Evolutionary conservation across 2,888 invertebrate genomes (phyloP).

Genomic region (Drosophila gaucha): DNA sequence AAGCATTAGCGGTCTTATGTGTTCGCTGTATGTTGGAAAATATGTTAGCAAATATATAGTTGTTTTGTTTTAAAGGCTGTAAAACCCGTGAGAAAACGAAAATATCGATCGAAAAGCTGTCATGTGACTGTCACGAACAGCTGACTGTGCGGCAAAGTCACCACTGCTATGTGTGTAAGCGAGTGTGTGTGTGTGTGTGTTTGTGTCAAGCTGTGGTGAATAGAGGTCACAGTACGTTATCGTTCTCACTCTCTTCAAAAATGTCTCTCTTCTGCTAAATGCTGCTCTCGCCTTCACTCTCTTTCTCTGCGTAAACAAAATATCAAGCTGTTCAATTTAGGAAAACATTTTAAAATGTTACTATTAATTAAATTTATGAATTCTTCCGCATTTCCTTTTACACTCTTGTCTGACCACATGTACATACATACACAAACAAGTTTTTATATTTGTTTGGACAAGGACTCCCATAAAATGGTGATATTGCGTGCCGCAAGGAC

Average conservation of each 20-base stretch:
- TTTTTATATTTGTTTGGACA: conserved; percentile 26
- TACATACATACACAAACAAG: not conserved
- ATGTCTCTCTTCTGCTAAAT: conserved; percentile 5
- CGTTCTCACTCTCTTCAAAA: conserved; percentile 18
- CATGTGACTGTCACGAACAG: conserved; percentile 85
- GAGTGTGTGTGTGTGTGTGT: conserved; percentile 39
- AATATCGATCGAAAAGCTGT: conserved; percentile 84
- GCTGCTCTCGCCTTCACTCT: conserved; percentile 2
- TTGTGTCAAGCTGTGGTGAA: conserved; percentile 48
- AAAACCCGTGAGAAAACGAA: conserved; percentile 82
- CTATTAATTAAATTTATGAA: conserved; percentile 34
- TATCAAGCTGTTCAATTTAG: conserved; percentile 34
- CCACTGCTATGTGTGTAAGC: conserved; percentile 53
- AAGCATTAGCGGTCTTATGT: not conserved
- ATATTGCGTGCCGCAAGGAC: conserved; percentile 69
- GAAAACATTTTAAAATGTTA: conserved; percentile 34
- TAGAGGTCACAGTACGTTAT: conserved; percentile 7
- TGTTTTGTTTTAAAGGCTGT: conserved; percentile 54
- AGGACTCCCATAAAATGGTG: conserved; percentile 65
- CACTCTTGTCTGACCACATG: not conserved
- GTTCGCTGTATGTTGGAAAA: conserved; percentile 37
- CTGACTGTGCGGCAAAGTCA: conserved; percentile 78
- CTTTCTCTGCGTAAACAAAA: conserved; percentile 68
- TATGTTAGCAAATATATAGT: conserved; percentile 46
- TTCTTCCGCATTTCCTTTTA: conserved; percentile 8